Conservation (phyloP, 2,797 vertebrate species). For the Catharus ustulatus region DNA sequence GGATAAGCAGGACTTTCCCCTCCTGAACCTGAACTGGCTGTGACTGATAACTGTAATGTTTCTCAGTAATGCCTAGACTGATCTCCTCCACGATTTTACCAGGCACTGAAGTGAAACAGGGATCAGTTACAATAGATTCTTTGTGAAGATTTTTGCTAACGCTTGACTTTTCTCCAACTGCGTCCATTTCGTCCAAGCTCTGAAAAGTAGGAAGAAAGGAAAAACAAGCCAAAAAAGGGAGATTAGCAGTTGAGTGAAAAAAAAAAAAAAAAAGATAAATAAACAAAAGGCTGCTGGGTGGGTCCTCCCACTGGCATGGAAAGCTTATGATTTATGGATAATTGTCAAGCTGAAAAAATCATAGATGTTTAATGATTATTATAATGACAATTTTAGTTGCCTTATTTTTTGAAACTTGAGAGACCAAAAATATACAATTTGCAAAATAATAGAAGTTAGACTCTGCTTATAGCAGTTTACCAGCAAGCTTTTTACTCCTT, state of each 20-base stretch:
- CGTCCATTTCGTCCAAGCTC: background rate
- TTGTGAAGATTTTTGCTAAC: background rate
- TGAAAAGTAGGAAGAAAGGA: background rate
- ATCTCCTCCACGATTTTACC: background rate
- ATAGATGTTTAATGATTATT: background rate
- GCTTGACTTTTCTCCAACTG: background rate
- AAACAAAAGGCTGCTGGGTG: background rate
- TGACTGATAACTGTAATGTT: fast-evolving
- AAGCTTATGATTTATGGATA: background rate
- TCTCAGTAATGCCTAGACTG: background rate
- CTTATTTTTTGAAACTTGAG: background rate
- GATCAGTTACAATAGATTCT: background rate
- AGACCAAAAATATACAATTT: background rate
- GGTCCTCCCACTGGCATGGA: background rate
- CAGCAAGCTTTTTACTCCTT: background rate
- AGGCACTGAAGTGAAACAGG: background rate
- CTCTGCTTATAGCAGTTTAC: background rate
- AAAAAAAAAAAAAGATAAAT: background rate
- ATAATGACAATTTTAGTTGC: background rate
- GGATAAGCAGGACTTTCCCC: background rate
- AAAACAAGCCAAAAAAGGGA: background rate
- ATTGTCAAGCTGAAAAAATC: background rate
- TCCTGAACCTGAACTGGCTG: background rate
- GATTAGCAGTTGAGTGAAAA: background rate
- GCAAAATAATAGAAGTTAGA: background rate